Conservation (phyloP, 1,140 invertebrate genomes). For the Gryon sp. region DNA sequence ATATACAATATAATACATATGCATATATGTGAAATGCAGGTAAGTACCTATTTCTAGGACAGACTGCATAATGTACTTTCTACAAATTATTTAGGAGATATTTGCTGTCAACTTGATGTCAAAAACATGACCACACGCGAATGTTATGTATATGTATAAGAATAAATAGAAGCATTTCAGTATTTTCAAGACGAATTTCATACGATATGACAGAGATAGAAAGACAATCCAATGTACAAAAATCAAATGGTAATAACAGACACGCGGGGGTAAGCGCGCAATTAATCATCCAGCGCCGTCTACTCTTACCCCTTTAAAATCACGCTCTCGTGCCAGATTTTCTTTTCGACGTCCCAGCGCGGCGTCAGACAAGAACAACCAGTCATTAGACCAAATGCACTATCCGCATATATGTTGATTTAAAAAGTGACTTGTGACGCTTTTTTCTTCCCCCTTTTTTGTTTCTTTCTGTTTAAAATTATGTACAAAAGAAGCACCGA, state of each 20-base stretch:
- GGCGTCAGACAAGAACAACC: slow-evolving; percentile 33
- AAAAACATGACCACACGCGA: no score
- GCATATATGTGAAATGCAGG: no score
- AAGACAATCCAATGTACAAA: slow-evolving; percentile 1
- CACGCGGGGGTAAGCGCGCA: slow-evolving; percentile 36
- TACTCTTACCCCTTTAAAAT: slow-evolving; percentile 65
- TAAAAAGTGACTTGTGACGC: slow-evolving; percentile 33
- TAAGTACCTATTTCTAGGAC: no score
- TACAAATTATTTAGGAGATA: no score
- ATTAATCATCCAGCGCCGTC: slow-evolving; percentile 65
- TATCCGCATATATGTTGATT: slow-evolving; percentile 16
- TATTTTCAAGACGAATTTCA: slow-evolving; percentile 9
- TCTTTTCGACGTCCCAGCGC: slow-evolving; percentile 16
- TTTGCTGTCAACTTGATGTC: background rate
- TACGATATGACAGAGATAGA: background rate
- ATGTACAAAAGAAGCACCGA: slow-evolving; percentile 6
- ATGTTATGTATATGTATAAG: no score
- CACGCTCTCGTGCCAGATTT: slow-evolving; percentile 60
- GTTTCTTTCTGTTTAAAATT: slow-evolving; percentile 1
- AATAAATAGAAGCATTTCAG: no score
- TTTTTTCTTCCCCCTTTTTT: no score
- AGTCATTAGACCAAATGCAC: slow-evolving; percentile 43
- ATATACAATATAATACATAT: no score
- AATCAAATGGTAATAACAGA: slow-evolving; percentile 12
- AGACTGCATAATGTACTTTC: no score